phyloP scores from a whole-genome alignment of 2,888 invertebrate species.

The Plemyria rubiginata region DNA sequence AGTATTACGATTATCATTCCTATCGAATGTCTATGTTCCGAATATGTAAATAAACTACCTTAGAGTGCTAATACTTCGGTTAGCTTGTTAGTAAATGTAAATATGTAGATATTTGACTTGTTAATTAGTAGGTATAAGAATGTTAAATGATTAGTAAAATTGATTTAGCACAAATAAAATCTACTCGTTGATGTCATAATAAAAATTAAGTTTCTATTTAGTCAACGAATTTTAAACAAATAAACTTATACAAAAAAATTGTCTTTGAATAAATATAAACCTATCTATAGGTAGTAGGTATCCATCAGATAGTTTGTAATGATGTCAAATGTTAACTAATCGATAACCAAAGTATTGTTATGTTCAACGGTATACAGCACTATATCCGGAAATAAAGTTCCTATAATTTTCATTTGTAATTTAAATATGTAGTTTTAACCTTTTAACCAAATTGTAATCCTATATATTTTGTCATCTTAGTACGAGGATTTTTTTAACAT shows the following conservation, averaged over 20 bases:
- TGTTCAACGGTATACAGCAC: conserved; percentile 47
- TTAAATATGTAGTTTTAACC: conserved; percentile 4
- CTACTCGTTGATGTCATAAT: conserved; percentile 14
- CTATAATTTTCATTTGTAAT: conserved; percentile 52
- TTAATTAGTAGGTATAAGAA: conserved; percentile 63
- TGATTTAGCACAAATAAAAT: conserved; percentile 67
- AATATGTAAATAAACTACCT: conserved; percentile 70
- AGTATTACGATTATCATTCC: conserved; percentile 67
- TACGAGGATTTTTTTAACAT: neutral
- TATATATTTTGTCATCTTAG: neutral
- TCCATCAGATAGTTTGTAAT: conserved; percentile 7
- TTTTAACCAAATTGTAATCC: neutral
- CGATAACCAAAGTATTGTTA: conserved; percentile 68
- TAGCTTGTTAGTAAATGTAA: conserved; percentile 76
- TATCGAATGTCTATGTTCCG: conserved; percentile 69
- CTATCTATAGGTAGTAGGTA: conserved; percentile 4
- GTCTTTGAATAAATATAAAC: neutral
- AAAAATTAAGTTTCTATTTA: conserved; percentile 22
- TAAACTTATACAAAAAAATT: neutral
- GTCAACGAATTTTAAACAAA: conserved; percentile 24
- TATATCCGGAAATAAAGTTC: conserved; percentile 67
- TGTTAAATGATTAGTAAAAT: conserved; percentile 59
- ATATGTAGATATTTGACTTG: conserved; percentile 71
- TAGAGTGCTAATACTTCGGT: conserved; percentile 69
- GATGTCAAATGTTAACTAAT: conserved; percentile 28